A percentile compares a stretch with the other conserved stretches of the same genome.
These are phyloP conservation scores for Delphinapterus leucas DNA, from an alignment of 2,113 vertebrate genomes.

Conservation along the genomic window DNA sequence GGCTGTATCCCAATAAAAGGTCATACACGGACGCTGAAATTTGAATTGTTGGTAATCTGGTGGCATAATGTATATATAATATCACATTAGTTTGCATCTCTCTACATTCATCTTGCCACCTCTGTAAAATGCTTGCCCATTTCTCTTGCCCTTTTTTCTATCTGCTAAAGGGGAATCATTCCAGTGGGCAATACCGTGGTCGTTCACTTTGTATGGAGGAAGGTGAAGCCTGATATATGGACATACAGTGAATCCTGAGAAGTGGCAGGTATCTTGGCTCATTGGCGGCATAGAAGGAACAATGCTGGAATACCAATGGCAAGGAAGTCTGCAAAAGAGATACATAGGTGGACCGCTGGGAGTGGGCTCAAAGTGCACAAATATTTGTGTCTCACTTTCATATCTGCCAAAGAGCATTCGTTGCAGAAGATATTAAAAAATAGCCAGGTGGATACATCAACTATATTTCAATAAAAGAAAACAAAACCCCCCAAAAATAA, in stretches of 20 bases:
- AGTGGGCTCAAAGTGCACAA: neutral
- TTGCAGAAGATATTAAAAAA: neutral
- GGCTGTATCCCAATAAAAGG: neutral
- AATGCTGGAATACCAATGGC: neutral
- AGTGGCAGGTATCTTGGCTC: neutral
- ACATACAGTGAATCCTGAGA: neutral
- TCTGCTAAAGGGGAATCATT: neutral
- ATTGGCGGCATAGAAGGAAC: neutral
- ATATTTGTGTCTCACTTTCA: neutral
- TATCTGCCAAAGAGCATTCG: neutral
- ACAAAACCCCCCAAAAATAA: accelerated
- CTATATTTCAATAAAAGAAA: neutral
- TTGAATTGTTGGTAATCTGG: neutral
- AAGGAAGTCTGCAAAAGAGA: neutral
- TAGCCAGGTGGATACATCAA: neutral
- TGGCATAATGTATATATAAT: neutral
- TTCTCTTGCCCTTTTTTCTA: neutral
- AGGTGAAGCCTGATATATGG: neutral
- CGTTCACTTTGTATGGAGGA: neutral
- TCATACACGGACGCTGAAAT: neutral
- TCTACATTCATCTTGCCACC: neutral
- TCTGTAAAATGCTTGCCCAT: neutral
- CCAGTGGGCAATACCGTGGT: neutral
- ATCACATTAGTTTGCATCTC: slow-evolving; percentile 23
- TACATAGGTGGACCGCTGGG: neutral